These are phyloP conservation scores for Pangasius djambal DNA, from an alignment of 2,797 vertebrate genomes.

Conservation along the genomic window DNA sequence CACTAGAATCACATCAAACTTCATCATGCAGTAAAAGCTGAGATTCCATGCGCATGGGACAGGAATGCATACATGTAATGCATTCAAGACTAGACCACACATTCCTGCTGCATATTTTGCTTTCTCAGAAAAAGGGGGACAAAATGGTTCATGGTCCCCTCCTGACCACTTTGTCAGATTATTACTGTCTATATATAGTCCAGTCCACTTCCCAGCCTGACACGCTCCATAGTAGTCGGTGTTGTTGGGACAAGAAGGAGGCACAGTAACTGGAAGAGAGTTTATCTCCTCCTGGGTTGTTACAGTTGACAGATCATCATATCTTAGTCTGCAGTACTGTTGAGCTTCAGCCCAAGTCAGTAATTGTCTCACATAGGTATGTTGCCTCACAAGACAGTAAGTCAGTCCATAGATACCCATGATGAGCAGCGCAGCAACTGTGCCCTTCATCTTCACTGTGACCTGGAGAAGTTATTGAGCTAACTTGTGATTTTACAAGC, in stretches of 20 bases:
- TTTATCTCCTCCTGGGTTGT: neutral
- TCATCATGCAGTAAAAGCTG: conserved; percentile 37
- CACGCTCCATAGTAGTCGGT: neutral
- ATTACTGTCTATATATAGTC: neutral
- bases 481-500: neutral
- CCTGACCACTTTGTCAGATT: neutral
- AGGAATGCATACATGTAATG: accelerated
- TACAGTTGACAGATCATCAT: conserved; percentile 37
- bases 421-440: conserved; percentile 2
- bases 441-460: conserved; percentile 36
- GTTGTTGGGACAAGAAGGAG: neutral
- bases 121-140: neutral
- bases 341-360: neutral
- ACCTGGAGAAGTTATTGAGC: neutral
- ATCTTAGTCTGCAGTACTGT: neutral
- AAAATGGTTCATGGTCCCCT: neutral
- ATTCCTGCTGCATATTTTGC: neutral
- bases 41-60: neutral
- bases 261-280: neutral
- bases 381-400: conserved; percentile 9
- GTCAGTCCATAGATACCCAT: conserved; percentile 26
- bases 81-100: neutral
- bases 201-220: conserved; percentile 8
- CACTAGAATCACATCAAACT: conserved; percentile 20
- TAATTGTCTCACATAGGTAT: neutral